Evolutionary conservation across 2,888 invertebrate species (phyloP).

Genomic region (Pomacea canaliculata): DNA sequence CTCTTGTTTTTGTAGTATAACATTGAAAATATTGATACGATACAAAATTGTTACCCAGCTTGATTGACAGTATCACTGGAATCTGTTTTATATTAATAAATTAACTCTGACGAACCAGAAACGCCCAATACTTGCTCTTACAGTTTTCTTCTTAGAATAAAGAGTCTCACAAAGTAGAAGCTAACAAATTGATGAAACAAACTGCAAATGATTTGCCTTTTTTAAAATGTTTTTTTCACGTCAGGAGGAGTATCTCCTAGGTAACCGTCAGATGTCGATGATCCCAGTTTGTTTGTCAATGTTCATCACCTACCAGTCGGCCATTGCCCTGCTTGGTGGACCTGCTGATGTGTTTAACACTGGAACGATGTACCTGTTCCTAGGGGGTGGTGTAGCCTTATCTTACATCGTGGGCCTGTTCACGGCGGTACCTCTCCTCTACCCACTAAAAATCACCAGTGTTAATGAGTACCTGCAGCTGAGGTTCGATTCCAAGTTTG

Average conservation of each 20-base stretch:
- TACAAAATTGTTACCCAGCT: too few relatives aligned
- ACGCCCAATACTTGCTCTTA: too few relatives aligned
- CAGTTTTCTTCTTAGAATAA: too few relatives aligned
- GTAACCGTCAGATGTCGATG: conserved; percentile 39
- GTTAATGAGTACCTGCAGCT: conserved; percentile 48
- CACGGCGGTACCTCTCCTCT: conserved; percentile 43
- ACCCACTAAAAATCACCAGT: conserved; percentile 49
- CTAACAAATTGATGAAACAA: too few relatives aligned
- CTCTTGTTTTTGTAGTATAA: too few relatives aligned
- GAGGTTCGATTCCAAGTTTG: conserved; percentile 42
- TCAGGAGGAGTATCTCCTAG: conserved; percentile 46
- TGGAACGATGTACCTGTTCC: conserved; percentile 38
- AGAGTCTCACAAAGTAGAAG: too few relatives aligned
- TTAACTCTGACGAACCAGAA: too few relatives aligned
- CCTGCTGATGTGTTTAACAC: conserved; percentile 47
- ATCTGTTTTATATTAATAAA: too few relatives aligned
- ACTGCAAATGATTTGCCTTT: too few relatives aligned
- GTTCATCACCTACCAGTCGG: conserved; percentile 52
- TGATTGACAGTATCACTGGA: too few relatives aligned
- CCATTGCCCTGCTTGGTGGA: conserved; percentile 47
- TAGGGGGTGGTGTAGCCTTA: conserved; percentile 33
- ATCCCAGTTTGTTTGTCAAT: conserved; percentile 51
- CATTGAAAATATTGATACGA: too few relatives aligned
- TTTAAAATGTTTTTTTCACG: too few relatives aligned
- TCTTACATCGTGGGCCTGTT: conserved; percentile 34